These are phyloP conservation scores for Clostera curtula DNA, from an alignment of 2,888 invertebrate genomes.

Conservation along the genomic window DNA sequence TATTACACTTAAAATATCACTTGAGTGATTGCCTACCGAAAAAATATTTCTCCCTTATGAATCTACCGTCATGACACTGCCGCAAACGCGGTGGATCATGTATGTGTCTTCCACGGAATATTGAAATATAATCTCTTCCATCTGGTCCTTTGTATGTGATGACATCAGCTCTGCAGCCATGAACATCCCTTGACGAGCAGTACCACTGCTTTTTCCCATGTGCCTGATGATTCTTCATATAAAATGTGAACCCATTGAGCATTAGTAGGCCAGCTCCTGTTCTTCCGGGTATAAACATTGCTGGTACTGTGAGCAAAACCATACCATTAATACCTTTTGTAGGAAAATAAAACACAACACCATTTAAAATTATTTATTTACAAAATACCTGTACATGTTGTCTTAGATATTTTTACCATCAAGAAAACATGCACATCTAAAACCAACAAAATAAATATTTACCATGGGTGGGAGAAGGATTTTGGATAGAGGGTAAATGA, in stretches of 20 bases:
- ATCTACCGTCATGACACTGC: slow-evolving; percentile 63
- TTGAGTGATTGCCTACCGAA: slow-evolving; percentile 31
- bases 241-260: slow-evolving; percentile 64
- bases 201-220: slow-evolving; percentile 70
- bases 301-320: slow-evolving; percentile 60
- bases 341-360: slow-evolving; percentile 21
- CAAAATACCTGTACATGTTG: slow-evolving; percentile 11
- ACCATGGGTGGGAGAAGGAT: slow-evolving; percentile 25
- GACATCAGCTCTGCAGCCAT: slow-evolving; percentile 63
- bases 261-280: slow-evolving; percentile 62
- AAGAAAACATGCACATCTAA: slow-evolving; percentile 20
- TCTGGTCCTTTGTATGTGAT: slow-evolving; percentile 62
- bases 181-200: slow-evolving; percentile 63
- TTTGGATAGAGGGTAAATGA: slow-evolving; percentile 43
- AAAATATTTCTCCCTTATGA: slow-evolving; percentile 56
- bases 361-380: slow-evolving; percentile 10
- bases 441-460: slow-evolving; percentile 5
- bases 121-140: slow-evolving; percentile 63
- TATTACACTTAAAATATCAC: slow-evolving; percentile 25
- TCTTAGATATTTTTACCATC: slow-evolving; percentile 13
- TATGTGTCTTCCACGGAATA: slow-evolving; percentile 61
- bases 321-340: slow-evolving; percentile 1
- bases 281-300: slow-evolving; percentile 62
- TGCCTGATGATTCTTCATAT: slow-evolving; percentile 68
- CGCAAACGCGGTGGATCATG: slow-evolving; percentile 59